Conservation (phyloP, 1,140 invertebrate genomes). For the Augochlora pura region DNA sequence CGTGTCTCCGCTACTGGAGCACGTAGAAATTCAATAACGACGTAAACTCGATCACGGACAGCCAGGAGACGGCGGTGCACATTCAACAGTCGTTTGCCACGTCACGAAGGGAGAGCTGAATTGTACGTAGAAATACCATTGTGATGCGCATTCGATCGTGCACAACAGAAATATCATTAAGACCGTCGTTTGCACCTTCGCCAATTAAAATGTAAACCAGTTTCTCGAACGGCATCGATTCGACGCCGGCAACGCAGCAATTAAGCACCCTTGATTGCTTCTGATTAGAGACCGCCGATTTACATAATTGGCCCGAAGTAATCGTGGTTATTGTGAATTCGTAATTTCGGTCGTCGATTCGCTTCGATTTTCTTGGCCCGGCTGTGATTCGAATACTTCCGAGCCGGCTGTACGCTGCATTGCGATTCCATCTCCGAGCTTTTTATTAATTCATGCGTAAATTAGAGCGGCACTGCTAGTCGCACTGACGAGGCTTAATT, state of each 20-base stretch:
- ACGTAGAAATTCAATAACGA: constrained; percentile 65
- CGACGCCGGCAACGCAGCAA: constrained; percentile 18
- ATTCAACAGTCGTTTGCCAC: constrained; percentile 59
- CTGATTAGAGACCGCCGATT: constrained; percentile 1
- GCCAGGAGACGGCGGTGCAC: constrained; percentile 36
- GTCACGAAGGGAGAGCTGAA: constrained; percentile 47
- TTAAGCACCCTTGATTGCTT: constrained; percentile 28
- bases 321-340: neutral
- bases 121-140: constrained; percentile 61
- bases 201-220: constrained; percentile 64
- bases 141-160: constrained; percentile 59
- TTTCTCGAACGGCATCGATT: constrained; percentile 50
- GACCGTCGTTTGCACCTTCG: constrained; percentile 53
- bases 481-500: too few relatives aligned
- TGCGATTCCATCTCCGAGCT: neutral
- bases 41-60: constrained; percentile 53
- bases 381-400: neutral
- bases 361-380: neutral
- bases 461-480: neutral
- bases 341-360: neutral
- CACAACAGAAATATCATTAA: constrained; percentile 65
- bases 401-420: neutral
- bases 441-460: constrained; percentile 7
- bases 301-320: neutral
- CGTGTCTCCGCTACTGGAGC: constrained; percentile 42